Base-by-base conservation (phyloP, 2,888 invertebrate genomes). In the Syritta pipiens region DNA sequence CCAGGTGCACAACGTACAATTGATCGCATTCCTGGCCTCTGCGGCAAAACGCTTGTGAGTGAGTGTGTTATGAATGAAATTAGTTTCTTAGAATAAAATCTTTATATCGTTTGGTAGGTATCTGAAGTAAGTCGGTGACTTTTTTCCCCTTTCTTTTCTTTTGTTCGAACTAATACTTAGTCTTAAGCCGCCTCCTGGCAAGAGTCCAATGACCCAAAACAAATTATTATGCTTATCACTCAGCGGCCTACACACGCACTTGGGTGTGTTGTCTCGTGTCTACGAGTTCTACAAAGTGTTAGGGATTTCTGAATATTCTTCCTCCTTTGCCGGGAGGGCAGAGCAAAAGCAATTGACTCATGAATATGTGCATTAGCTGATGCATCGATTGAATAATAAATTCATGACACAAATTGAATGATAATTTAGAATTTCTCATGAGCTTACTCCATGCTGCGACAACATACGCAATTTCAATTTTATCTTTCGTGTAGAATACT, bases 321-420 rank as follows among this genome's bases (percentile, higher is more conserved):
- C 17, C 40, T 42, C 40, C 17, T 30, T 49, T 17, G 30, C 30
- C 10, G 14, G 48, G 19, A 20, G 26, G 48, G 20, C 17, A 17
- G n/a, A n/a, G 37, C 14, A 37, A 37, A 14, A 59, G 40, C 48
- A 48, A 57, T 57, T 37, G 57, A 68, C 67, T 44, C 48, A 30
- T 30, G 57, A 26, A 49, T n/a, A n/a, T 59, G 68, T 37, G 48
- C 68, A 68, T 57, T 67, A 57, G 67, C 53, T 44, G 22, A 40
- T 42, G 42, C 44, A 59, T 69, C 49, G 68, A 60, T 69, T 51
- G 69, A 69, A 59, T 60, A 69, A 60, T 60, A 69, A 69, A 69
- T 60, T 60, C 42, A 60, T 60, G 49, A 69, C 59, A 49, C 60
- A 60, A 69, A 60, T 51, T 60, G 69, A 69, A 59, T 60, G 44